These are phyloP conservation scores for Ariolimax columbianus DNA, from an alignment of 2,888 invertebrate genomes.

Conservation along the genomic window DNA sequence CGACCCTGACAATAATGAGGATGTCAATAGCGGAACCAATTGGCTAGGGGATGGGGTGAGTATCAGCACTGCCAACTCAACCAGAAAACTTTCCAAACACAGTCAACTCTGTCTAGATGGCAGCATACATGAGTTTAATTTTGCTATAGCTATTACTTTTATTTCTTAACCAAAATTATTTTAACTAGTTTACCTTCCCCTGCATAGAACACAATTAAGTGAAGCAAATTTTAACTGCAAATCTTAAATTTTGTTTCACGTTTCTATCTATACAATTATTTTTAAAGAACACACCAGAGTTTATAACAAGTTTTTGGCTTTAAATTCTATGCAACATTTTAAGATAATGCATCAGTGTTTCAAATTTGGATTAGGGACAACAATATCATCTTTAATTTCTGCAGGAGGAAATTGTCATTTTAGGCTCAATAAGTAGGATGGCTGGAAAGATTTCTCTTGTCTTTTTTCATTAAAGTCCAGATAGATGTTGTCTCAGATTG, in stretches of 20 bases:
- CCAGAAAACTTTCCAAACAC: slow-evolving; percentile 50
- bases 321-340: neutral
- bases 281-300: neutral
- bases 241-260: neutral
- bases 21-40: slow-evolving; percentile 83
- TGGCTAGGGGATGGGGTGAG: slow-evolving; percentile 77
- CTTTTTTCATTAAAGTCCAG: neutral
- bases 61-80: slow-evolving; percentile 60
- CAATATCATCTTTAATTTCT: neutral
- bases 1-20: slow-evolving; percentile 81
- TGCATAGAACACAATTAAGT: no score
- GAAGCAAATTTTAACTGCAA: neutral
- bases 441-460: slow-evolving; percentile 8
- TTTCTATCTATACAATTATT: neutral
- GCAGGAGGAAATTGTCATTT: neutral
- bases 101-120: neutral
- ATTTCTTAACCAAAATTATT: neutral
- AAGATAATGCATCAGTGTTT: neutral
- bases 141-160: neutral
- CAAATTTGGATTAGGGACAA: neutral
- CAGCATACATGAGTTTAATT: neutral
- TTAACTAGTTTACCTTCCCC: neutral
- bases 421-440: neutral
- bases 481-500: neutral
- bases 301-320: neutral